Percentiles rank a stretch among this genome's conserved stretches.
phyloP scores from a whole-genome alignment of 2,797 vertebrate genomes.

The Coluber constrictor region DNA sequence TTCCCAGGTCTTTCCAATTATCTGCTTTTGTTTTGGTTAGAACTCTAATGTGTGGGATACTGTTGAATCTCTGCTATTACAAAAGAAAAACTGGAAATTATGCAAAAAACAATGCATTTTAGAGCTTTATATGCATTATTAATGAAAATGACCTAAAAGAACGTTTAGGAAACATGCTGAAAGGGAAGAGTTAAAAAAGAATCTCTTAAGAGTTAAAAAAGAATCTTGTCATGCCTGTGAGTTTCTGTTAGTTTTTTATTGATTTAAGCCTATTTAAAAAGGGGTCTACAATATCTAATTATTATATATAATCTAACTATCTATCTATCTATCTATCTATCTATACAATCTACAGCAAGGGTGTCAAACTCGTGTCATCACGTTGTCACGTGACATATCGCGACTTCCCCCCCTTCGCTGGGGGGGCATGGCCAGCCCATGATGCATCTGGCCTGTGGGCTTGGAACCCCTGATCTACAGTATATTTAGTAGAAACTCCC shows the following conservation, averaged over 20 bases:
- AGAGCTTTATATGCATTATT: neutral
- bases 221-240: neutral
- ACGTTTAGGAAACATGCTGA: neutral
- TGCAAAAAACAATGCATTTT: neutral
- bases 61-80: neutral
- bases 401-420: too few species aligned
- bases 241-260: neutral
- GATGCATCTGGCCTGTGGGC: too few species aligned
- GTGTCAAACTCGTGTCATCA: too few species aligned
- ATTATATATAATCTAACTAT: neutral
- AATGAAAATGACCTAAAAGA: neutral
- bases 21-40: neutral
- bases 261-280: neutral
- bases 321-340: too few species aligned
- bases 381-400: too few species aligned
- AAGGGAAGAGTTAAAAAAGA: neutral
- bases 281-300: neutral
- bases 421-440: too few species aligned
- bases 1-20: neutral
- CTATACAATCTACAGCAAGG: neutral
- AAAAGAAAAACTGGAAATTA: neutral
- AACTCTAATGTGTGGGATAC: neutral
- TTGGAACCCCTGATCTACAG: neutral
- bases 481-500: neutral
- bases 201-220: neutral